phyloP scores from a whole-genome alignment of 2,797 vertebrate genomes.

The Setipinna tenuifilis region DNA sequence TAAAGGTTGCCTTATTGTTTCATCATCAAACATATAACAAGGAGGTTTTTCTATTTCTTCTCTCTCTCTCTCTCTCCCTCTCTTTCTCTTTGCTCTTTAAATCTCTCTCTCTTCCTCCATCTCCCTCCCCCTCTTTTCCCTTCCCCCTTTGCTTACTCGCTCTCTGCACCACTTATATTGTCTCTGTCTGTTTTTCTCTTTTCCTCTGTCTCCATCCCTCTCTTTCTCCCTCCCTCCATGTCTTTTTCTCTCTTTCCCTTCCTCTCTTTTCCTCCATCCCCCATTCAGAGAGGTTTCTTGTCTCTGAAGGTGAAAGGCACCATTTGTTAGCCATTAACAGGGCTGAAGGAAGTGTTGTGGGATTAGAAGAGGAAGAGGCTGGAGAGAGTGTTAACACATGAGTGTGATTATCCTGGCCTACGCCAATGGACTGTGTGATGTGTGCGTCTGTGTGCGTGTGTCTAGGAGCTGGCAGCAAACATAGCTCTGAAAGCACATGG shows the following conservation, averaged over 20 bases:
- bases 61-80: not conserved
- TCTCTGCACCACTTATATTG: not conserved
- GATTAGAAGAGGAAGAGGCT: not conserved
- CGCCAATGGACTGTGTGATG: too few species aligned
- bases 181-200: not conserved
- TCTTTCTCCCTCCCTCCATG: not conserved
- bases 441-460: too few species aligned
- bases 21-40: not conserved
- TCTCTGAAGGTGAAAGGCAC: conserved; percentile 1
- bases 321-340: not conserved
- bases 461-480: too few species aligned
- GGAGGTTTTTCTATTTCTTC: not conserved
- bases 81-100: conserved; percentile 1
- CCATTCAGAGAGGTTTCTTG: not conserved
- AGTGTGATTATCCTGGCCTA: not conserved
- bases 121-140: too few species aligned
- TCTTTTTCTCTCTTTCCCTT: not conserved
- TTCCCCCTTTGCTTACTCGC: not conserved
- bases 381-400: not conserved
- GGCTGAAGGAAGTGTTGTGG: not conserved
- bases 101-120: not conserved
- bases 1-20: not conserved
- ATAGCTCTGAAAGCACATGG: not conserved
- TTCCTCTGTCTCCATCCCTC: not conserved
- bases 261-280: not conserved